A percentile compares a stretch with the other conserved stretches of the same genome.
Conservation (phyloP, 2,888 invertebrate species). For the Luperina testacea region DNA sequence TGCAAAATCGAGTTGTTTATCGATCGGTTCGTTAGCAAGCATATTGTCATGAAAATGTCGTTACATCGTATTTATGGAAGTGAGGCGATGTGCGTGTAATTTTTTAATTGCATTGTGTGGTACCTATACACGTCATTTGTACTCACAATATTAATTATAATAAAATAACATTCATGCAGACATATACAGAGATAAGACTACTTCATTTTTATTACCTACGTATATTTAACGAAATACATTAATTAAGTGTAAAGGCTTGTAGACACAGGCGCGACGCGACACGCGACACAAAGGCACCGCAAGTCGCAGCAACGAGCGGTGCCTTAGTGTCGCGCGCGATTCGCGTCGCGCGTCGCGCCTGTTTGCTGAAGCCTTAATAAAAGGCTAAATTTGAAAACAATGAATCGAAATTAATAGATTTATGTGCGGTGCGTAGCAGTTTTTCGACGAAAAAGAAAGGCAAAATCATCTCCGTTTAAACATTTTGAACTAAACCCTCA, state of each 20-base stretch:
- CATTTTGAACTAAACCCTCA: neutral
- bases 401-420: neutral
- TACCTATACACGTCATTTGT: neutral
- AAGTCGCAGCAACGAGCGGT: too few species aligned
- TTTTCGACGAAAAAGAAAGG: neutral
- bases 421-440: neutral
- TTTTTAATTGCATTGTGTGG: conserved; percentile 28
- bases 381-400: neutral
- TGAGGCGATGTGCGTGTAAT: neutral
- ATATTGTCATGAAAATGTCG: conserved; percentile 38
- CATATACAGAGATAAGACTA: neutral
- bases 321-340: too few species aligned
- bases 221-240: neutral
- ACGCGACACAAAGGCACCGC: too few species aligned
- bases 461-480: neutral
- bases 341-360: too few species aligned
- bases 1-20: conserved; percentile 45
- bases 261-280: too few species aligned
- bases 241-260: too few species aligned
- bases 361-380: too few species aligned
- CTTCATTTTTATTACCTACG: neutral
- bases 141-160: neutral
- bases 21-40: conserved; percentile 43
- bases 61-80: conserved; percentile 24
- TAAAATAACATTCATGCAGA: neutral